Evolutionary conservation across 1,140 invertebrate species (phyloP).

Genomic region (Conus betulinus): DNA sequence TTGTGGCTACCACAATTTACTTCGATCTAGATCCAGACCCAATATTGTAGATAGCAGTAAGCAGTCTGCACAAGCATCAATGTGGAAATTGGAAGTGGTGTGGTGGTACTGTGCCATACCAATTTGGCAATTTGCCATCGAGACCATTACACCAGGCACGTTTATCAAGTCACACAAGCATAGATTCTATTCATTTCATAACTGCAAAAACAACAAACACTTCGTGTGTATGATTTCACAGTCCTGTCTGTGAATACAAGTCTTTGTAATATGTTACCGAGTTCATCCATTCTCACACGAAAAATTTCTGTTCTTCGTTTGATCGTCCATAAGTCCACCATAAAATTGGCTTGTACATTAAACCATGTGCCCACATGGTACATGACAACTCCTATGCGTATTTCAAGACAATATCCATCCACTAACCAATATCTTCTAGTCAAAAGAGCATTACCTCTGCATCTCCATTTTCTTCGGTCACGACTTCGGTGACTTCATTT

Average conservation of each 20-base stretch:
- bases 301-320: not conserved
- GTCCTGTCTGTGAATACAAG: too few relatives aligned
- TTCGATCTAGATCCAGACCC: too few relatives aligned
- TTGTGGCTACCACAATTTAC: too few relatives aligned
- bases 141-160: not conserved
- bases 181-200: too few relatives aligned
- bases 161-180: too few relatives aligned
- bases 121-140: conserved; percentile 31
- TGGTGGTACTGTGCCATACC: not conserved
- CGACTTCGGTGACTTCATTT: conserved; percentile 38
- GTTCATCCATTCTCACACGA: not conserved
- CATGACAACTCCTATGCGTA: not conserved
- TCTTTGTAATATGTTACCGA: too few relatives aligned
- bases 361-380: not conserved
- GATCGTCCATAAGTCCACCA: too few relatives aligned
- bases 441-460: conserved; percentile 26
- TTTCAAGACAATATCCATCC: not conserved
- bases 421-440: not conserved
- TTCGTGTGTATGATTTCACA: not conserved
- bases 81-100: not conserved
- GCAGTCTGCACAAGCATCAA: not conserved
- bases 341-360: not conserved
- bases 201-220: not conserved
- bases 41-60: not conserved
- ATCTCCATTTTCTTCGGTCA: conserved; percentile 34